Evolutionary conservation across 2,797 vertebrate genomes (phyloP).

Genomic region (Leuciscus waleckii): DNA sequence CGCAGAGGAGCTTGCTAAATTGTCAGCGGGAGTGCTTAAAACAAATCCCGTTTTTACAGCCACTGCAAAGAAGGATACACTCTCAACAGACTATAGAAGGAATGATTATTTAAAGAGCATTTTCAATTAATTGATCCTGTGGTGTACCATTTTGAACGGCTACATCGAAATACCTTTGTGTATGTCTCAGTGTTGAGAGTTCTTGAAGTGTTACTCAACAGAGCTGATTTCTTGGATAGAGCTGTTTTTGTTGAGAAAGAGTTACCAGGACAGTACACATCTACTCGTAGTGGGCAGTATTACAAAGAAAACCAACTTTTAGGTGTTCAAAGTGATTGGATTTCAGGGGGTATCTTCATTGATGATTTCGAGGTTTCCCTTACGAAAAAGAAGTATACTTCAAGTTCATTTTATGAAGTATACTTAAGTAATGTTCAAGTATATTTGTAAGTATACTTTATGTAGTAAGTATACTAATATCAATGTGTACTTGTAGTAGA

Average conservation of each 20-base stretch:
- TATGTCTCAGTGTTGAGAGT: slow-evolving; percentile 44
- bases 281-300: slow-evolving; percentile 35
- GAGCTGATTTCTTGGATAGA: slow-evolving; percentile 35
- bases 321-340: slow-evolving; percentile 18
- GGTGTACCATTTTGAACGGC: slow-evolving; percentile 33
- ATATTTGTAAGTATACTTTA: too few species aligned
- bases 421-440: too few species aligned
- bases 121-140: slow-evolving; percentile 49
- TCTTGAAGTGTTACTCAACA: slow-evolving; percentile 36
- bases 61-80: not conserved
- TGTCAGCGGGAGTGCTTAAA: not conserved
- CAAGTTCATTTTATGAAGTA: too few species aligned
- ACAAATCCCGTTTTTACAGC: not conserved
- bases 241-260: slow-evolving; percentile 26
- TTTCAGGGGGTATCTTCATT: slow-evolving; percentile 35
- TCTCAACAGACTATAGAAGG: slow-evolving; percentile 37
- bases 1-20: slow-evolving; percentile 6
- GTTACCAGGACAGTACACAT: slow-evolving; percentile 37
- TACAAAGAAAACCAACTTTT: slow-evolving; percentile 42
- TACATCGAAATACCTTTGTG: slow-evolving; percentile 36
- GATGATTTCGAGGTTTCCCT: slow-evolving; percentile 30
- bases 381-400: too few species aligned
- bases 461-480: too few species aligned
- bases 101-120: slow-evolving; percentile 40
- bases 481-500: too few species aligned